phyloP scores from a whole-genome alignment of 2,797 vertebrate species.

The Semotilus atromaculatus region DNA sequence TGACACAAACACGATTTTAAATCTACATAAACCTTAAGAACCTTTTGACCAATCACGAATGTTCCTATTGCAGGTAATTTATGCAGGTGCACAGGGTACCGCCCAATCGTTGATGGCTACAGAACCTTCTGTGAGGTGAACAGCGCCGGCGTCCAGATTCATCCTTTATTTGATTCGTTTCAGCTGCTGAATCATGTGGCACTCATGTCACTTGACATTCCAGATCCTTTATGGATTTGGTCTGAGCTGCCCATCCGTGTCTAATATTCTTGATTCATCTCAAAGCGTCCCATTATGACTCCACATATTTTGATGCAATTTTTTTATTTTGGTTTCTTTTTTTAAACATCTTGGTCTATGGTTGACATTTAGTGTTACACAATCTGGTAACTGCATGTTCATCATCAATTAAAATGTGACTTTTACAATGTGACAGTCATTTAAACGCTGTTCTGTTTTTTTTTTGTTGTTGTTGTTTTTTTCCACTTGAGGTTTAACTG shows the following conservation, averaged over 20 bases:
- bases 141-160: not conserved
- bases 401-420: not conserved
- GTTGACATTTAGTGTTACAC: not conserved
- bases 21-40: not conserved
- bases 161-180: not conserved
- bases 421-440: not conserved
- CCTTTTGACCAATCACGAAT: not conserved
- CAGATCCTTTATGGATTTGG: not conserved
- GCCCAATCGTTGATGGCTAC: slow-evolving; percentile 78
- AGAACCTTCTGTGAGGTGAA: slow-evolving; percentile 77
- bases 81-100: slow-evolving; percentile 81
- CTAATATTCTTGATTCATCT: not conserved
- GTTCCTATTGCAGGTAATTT: slow-evolving; percentile 72
- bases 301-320: not conserved
- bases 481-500: not conserved
- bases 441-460: not conserved
- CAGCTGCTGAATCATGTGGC: not conserved
- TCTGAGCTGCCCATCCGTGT: not conserved
- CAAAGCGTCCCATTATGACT: not conserved
- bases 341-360: not conserved
- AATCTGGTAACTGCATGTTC: not conserved
- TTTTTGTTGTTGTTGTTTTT: not conserved
- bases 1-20: not conserved
- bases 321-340: not conserved
- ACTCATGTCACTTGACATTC: not conserved